Conservation (phyloP, 1,140 invertebrate genomes). For the Paraescarpia echinospica region DNA sequence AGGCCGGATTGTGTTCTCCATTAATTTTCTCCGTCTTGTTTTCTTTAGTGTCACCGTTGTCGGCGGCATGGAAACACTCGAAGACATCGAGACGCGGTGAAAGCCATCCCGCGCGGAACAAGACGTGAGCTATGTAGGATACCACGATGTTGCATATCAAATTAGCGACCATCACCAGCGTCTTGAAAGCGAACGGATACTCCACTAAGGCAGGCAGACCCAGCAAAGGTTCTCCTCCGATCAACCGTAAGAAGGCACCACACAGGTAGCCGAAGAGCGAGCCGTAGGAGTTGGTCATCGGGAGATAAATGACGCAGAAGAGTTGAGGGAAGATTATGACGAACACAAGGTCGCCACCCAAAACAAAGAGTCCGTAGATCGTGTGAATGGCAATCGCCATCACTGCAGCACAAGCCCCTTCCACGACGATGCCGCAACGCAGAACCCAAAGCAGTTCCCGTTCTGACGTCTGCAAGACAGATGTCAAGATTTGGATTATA, state of each 20-base stretch:
- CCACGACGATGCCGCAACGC: constrained; percentile 87
- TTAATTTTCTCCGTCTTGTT: no score
- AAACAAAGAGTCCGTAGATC: constrained; percentile 91
- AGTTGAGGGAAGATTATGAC: constrained; percentile 97
- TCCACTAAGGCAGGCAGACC: constrained; percentile 80
- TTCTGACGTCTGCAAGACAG: constrained; percentile 52
- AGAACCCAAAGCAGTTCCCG: constrained; percentile 96
- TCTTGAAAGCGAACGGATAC: constrained; percentile 59
- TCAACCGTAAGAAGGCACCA: constrained; percentile 80
- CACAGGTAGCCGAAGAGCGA: constrained; percentile 81
- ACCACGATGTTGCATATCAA: not conserved
- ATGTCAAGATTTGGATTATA: no score
- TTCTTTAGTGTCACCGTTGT: no score
- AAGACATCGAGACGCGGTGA: no score
- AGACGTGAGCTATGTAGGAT: not conserved
- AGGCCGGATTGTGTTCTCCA: no score
- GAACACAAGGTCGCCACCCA: constrained; percentile 97
- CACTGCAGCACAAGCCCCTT: constrained; percentile 85
- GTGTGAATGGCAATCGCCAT: constrained; percentile 96
- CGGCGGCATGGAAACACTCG: no score
- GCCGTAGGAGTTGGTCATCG: constrained; percentile 87
- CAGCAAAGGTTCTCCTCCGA: constrained; percentile 84
- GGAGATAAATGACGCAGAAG: constrained; percentile 94
- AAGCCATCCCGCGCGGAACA: not conserved
- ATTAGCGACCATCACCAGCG: constrained; percentile 19